These are phyloP conservation scores for Pseudococcus jackbeardsleyi DNA, from an alignment of 2,888 invertebrate species.

Conservation along the genomic window DNA sequence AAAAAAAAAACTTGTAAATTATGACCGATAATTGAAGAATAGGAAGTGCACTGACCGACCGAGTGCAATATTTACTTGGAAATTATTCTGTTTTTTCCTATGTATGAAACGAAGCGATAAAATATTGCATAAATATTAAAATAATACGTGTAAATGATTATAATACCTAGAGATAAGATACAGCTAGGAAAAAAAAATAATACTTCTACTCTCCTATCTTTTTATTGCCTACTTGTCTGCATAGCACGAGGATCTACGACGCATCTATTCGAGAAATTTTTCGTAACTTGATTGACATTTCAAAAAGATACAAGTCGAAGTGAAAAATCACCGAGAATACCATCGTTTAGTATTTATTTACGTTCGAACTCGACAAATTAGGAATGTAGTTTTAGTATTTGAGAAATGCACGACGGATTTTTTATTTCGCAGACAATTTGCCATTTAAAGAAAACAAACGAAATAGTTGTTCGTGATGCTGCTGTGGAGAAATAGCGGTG, in stretches of 20 bases:
- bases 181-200: background rate
- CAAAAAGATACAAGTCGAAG: background rate
- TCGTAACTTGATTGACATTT: slow-evolving; percentile 28
- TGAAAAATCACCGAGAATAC: background rate
- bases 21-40: no score
- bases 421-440: slow-evolving; percentile 63
- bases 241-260: background rate
- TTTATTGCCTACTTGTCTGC: background rate
- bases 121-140: no score
- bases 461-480: slow-evolving; percentile 49
- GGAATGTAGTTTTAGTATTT: slow-evolving; percentile 60
- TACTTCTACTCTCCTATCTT: background rate
- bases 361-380: slow-evolving; percentile 46
- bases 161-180: background rate
- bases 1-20: no score
- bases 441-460: slow-evolving; percentile 62
- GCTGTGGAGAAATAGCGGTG: background rate
- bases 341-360: background rate
- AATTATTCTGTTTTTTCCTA: no score
- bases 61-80: no score
- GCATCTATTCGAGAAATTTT: background rate
- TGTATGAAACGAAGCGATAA: no score
- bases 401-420: slow-evolving; percentile 55
- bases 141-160: background rate
- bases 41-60: no score